Evolutionary conservation across 2,113 vertebrate genomes (phyloP).

Genomic region (Nyctibius bracteatus): DNA sequence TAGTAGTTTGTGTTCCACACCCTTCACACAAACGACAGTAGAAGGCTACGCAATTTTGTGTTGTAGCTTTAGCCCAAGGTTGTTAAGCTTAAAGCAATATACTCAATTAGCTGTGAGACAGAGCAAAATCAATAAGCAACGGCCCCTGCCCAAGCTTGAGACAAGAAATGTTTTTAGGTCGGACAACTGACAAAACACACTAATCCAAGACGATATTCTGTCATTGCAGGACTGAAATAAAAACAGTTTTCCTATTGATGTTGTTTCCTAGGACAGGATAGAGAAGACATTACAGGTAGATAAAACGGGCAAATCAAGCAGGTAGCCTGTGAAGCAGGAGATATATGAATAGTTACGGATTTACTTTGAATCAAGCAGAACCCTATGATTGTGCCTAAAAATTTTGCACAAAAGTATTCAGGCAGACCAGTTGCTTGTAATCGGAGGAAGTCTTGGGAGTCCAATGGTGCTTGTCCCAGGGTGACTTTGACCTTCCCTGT

Average conservation of each 20-base stretch:
- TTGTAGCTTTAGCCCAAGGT: neutral
- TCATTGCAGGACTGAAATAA: neutral
- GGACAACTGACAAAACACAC: neutral
- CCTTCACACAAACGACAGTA: neutral
- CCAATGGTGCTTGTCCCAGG: fast-evolving
- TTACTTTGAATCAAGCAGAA: neutral
- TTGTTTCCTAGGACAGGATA: neutral
- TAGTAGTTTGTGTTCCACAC: neutral
- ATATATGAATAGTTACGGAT: neutral
- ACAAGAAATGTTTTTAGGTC: neutral
- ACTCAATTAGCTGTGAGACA: neutral
- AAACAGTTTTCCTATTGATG: neutral
- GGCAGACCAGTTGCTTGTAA: neutral
- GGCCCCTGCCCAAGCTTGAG: neutral
- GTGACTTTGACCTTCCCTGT: neutral
- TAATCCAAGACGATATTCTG: neutral
- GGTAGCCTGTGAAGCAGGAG: neutral
- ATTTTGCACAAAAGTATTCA: neutral
- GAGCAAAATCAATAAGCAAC: neutral
- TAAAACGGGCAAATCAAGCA: neutral
- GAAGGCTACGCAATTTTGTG: neutral
- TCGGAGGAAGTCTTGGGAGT: neutral
- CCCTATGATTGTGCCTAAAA: neutral
- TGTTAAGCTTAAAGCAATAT: neutral
- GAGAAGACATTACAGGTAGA: neutral